Evolutionary conservation across 2,888 invertebrate species (phyloP).

Genomic region (Listrodromus nycthemerus): DNA sequence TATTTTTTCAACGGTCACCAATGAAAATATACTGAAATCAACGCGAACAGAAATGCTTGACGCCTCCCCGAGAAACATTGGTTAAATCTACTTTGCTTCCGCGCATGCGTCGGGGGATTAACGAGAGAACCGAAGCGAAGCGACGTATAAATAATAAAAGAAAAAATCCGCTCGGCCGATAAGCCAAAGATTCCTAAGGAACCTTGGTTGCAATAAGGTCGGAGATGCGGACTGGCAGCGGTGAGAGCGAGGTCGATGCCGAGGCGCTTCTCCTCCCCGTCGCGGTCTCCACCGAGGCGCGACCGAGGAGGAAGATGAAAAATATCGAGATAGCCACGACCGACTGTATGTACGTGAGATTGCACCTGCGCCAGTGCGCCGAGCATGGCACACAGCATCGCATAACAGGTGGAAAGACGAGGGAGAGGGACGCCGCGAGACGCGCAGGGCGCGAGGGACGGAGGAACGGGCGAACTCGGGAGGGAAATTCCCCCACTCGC

Average conservation of each 20-base stretch:
- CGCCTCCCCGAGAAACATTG: too few relatives aligned
- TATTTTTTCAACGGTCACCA: too few relatives aligned
- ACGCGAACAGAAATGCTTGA: background rate
- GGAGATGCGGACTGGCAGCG: background rate
- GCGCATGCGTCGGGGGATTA: too few relatives aligned
- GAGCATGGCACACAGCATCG: conserved; percentile 76
- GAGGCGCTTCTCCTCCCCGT: conserved; percentile 30
- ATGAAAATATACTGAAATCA: too few relatives aligned
- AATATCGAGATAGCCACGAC: conserved; percentile 55
- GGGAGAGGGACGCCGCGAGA: conserved; percentile 53
- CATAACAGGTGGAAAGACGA: conserved; percentile 82
- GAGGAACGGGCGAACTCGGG: conserved; percentile 75
- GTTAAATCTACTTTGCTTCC: too few relatives aligned
- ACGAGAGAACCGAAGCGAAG: too few relatives aligned
- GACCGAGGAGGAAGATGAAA: conserved; percentile 44
- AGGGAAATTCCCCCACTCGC: conserved; percentile 61
- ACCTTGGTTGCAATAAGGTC: background rate
- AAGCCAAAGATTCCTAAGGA: background rate
- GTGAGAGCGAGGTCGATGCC: conserved; percentile 31
- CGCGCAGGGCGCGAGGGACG: conserved; percentile 54
- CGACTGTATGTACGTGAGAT: conserved; percentile 57
- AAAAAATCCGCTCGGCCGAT: background rate
- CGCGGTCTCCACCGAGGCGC: background rate
- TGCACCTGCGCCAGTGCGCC: conserved; percentile 77
- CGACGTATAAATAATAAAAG: background rate